Evolutionary conservation across 2,797 vertebrate genomes (phyloP).

Genomic region (Hemitrygon akajei): DNA sequence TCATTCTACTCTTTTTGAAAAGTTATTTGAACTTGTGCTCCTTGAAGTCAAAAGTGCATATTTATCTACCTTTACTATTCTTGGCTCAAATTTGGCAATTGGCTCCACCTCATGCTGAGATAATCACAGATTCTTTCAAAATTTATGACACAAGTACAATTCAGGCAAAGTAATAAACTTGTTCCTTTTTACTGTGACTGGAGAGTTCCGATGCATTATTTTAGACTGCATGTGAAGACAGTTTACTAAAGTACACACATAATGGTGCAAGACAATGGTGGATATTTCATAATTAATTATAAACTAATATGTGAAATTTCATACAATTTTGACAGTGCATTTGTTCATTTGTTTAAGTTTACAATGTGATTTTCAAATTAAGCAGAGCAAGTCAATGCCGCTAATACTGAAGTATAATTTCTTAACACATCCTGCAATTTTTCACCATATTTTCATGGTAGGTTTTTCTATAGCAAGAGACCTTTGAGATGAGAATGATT

Average conservation of each 20-base stretch:
- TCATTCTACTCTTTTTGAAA: neutral
- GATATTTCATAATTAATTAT: neutral
- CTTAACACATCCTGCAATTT: neutral
- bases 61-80: neutral
- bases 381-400: neutral
- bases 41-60: neutral
- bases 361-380: neutral
- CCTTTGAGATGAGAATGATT: neutral
- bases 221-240: neutral
- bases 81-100: neutral
- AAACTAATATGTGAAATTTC: neutral
- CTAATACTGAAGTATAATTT: too few relatives aligned
- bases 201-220: neutral
- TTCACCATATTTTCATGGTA: neutral
- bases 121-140: neutral
- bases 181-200: neutral
- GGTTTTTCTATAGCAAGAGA: too few relatives aligned
- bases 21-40: neutral
- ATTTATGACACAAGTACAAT: neutral
- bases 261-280: neutral
- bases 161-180: neutral
- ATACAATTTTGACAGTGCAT: neutral
- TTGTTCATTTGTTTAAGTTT: neutral
- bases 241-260: neutral
- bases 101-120: neutral